These are phyloP conservation scores for Aricia artaxerxes DNA, from an alignment of 2,888 invertebrate genomes.

Conservation along the genomic window DNA sequence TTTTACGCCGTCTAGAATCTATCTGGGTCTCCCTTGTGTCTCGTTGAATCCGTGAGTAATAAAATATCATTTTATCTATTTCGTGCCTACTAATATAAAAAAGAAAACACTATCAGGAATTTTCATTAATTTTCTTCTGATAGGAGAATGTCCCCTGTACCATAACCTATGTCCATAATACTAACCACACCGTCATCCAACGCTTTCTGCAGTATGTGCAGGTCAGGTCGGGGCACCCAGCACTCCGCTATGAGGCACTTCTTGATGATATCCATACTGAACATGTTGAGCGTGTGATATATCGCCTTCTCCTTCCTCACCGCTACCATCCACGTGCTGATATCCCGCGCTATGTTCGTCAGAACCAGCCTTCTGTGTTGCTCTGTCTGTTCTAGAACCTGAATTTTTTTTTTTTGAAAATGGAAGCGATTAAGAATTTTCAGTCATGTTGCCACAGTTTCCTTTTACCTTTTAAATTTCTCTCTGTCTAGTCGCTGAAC, in stretches of 20 bases:
- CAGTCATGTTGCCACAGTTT: too few species aligned
- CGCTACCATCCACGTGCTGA: slow-evolving; percentile 93
- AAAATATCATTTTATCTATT: too few species aligned
- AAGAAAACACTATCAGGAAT: too few species aligned
- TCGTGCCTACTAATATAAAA: too few species aligned
- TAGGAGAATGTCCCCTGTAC: too few species aligned
- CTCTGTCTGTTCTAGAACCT: slow-evolving; percentile 93
- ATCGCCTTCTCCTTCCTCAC: slow-evolving; percentile 95
- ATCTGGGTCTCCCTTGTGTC: too few species aligned
- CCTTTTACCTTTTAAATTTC: too few species aligned
- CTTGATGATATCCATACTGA: slow-evolving; percentile 94
- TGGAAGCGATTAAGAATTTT: not conserved
- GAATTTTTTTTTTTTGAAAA: slow-evolving; percentile 34
- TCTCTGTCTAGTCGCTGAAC: too few species aligned
- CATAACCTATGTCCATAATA: not conserved
- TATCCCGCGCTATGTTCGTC: slow-evolving; percentile 90
- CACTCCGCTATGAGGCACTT: slow-evolving; percentile 95
- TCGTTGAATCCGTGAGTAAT: too few species aligned
- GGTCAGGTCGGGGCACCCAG: slow-evolving; percentile 89
- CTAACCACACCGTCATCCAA: slow-evolving; percentile 90
- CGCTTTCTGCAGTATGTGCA: slow-evolving; percentile 87
- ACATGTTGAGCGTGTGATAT: slow-evolving; percentile 95
- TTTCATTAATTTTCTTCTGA: too few species aligned
- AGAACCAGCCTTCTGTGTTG: slow-evolving; percentile 93
- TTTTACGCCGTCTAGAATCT: too few species aligned